Percentiles rank a stretch among this genome's conserved stretches.
These are phyloP conservation scores for Ceramica pisi DNA, from an alignment of 2,888 invertebrate genomes.

Conservation along the genomic window DNA sequence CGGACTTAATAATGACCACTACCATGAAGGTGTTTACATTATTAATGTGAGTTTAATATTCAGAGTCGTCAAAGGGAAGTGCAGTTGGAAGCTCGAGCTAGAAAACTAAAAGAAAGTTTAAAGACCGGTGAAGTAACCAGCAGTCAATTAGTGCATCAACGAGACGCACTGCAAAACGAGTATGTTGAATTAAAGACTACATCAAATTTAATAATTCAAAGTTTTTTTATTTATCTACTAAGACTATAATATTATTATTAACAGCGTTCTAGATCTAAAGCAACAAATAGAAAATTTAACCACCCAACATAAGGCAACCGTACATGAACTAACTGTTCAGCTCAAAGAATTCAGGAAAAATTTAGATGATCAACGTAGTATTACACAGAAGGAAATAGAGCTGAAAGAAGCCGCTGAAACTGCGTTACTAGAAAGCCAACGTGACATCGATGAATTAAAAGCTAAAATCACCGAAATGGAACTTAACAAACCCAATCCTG, in stretches of 20 bases:
- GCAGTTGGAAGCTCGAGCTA: slow-evolving; percentile 85
- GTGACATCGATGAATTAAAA: slow-evolving; percentile 77
- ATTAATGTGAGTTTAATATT: slow-evolving; percentile 11
- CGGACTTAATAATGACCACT: background rate
- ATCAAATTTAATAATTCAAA: background rate
- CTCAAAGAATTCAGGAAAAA: slow-evolving; percentile 75
- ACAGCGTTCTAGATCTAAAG: slow-evolving; percentile 79
- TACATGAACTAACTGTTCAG: slow-evolving; percentile 78
- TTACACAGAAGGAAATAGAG: slow-evolving; percentile 73
- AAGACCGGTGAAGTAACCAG: slow-evolving; percentile 86
- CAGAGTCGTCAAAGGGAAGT: slow-evolving; percentile 87
- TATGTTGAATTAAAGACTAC: slow-evolving; percentile 64
- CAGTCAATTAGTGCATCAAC: slow-evolving; percentile 81
- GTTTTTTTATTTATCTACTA: background rate
- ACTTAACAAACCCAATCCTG: slow-evolving; percentile 80
- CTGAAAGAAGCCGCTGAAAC: slow-evolving; percentile 73
- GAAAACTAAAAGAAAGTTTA: slow-evolving; percentile 85
- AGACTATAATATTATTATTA: slow-evolving; percentile 30
- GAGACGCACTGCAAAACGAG: slow-evolving; percentile 82
- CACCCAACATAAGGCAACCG: slow-evolving; percentile 74
- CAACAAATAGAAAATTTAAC: slow-evolving; percentile 79
- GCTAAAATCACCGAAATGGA: slow-evolving; percentile 80
- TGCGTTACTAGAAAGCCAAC: slow-evolving; percentile 73
- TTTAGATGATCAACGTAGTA: slow-evolving; percentile 75
- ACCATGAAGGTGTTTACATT: background rate